Evolutionary conservation across 2,888 invertebrate species (phyloP), one percentile per base, ranked within the genome.

Genomic region (Punctoribates punctum): DNA sequence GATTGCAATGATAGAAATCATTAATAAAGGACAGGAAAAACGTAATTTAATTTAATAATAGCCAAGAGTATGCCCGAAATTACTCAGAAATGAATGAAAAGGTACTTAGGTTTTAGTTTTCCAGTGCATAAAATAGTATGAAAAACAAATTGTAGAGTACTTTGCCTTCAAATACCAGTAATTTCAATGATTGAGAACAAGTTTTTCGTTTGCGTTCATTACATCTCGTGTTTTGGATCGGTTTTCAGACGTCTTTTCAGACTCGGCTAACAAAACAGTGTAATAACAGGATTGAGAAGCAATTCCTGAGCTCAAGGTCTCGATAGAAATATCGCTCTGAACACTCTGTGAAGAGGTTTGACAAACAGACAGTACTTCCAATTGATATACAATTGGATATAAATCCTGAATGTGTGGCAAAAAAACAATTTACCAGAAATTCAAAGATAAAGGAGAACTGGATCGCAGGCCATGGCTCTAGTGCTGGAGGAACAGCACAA

Each of bases 281-380:
- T 42, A 42, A 42, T 42, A 42, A 42, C 42, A 42, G 42, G 42
- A 42, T 5, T 60, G 15, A 38, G 27, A 3, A 65, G 4, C 8
- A 27, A 65, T 13, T 34, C 34, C 34, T 29, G 20, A 65, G 20
- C 65, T 65, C 65, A 65, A 65, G 38, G 65, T 27, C 13, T 65
- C 38, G 13, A 42, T 42, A 42, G n/a, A 65, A 65, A 65, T 65
- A 65, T 65, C 8, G 42, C 42, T 42, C 4, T 62, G 62, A n/a
- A n/a, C 34, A 5, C 34, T 34, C 34, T 5, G 34, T 65, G 65
- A 65, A 65, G 34, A 38, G 38, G 65, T 65, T 42, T 65, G 65
- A 65, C 65, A 65, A 65, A 65, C 65, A 65, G 65, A 65, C 65
- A 65, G 38, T 38, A 34, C 65, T 4, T 5, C 8, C 5, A 57